Evolutionary conservation across 2,888 invertebrate genomes (phyloP), one percentile per base, ranked within the genome.

Genomic region (Melinaea menophilus): DNA sequence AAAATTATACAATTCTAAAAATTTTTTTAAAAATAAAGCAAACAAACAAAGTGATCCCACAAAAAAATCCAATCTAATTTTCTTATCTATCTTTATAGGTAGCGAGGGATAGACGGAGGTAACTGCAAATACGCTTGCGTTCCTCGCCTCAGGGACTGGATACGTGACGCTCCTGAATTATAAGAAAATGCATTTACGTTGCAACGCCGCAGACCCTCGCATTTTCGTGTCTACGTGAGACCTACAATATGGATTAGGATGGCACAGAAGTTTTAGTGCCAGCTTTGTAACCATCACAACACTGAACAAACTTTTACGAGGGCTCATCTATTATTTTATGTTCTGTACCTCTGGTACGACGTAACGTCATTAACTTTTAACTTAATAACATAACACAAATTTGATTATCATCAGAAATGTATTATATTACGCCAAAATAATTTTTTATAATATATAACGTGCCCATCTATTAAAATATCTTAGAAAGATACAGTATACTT

Each of bases 151-250:
- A 79, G 84, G 86, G 79, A 76, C 75, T 78, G 75, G 76, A 79
- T 85, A 91, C 90, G 90, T 91, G 90, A 90, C 86, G 87, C 81
- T 82, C 79, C 85, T 87, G 88, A 86, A 88, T 88, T 90, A 89
- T 89, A 89, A 89, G 87, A 89, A 90, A 90, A 90, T 89, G 88
- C 88, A 89, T 89, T 90, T 88, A 87, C 82, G 80, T 77, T 79
- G 79, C 75, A 79, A 76, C 78, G 77, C 83, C 77, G 75, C 81
- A 79, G 78, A 79, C 77, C 76, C 77, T 72, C 77, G 78, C 75
- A 79, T 81, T 84, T 84, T 84, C 82, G 81, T 87, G 85, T 82
- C 72, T 73, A 76, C 77, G 77, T 79, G 79, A 75, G 72, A 73
- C 77, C 77, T 80, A 78, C 74, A 77, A 75, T 78, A 81, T 79